Base-by-base conservation (phyloP, 2,888 invertebrate genomes). In the Cyclophora albipunctata region DNA sequence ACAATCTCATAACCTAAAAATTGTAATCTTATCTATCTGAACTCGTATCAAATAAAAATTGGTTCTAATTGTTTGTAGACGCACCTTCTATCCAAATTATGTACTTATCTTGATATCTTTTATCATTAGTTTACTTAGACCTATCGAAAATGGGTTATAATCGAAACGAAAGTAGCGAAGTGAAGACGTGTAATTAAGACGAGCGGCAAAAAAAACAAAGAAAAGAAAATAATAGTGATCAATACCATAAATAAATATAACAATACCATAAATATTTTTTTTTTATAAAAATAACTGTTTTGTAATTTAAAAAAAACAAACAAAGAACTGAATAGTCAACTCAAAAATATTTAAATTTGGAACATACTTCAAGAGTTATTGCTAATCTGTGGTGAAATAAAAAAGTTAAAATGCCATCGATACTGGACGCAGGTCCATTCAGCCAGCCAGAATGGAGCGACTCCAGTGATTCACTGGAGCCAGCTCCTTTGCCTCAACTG, bases 401-500 rank as follows among this genome's bases (percentile, higher is more conserved):
- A 46, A 47, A 37, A 51, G 34, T 37, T 43, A 63, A 59, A 60
- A 88, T 87, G 87, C 88, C 86, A 20, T 80, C 86, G 55, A 82
- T 78, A n/a, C 48, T 85, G 61, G 75, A 78, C 53, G 64, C 76
- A 42, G 77, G 77, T 34, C 81, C 75, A 41, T 86, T 84, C 73
- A 87, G 84, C 72, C 85, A 82, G 68, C 79, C 87, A 4, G 88
- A 87, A 63, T 86, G 88, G 84, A 88, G 86, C 55, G 85, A 88
- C 57, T 87, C 86, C 46, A 84, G 84, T 48, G 88, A 85, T 44
- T 84, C 84, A 3, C 64, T 73, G 42, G 82, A 80, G 46, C 83
- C 84, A 3, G 72, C 78, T 2, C 85, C 86, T 2, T 51, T 88
- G 47, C 90, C 91, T 5, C 91, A 91, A 65, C 73, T 91, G 60